Evolutionary conservation across 2,113 vertebrate species (phyloP).

Genomic region (Acrocephalus kingi): DNA sequence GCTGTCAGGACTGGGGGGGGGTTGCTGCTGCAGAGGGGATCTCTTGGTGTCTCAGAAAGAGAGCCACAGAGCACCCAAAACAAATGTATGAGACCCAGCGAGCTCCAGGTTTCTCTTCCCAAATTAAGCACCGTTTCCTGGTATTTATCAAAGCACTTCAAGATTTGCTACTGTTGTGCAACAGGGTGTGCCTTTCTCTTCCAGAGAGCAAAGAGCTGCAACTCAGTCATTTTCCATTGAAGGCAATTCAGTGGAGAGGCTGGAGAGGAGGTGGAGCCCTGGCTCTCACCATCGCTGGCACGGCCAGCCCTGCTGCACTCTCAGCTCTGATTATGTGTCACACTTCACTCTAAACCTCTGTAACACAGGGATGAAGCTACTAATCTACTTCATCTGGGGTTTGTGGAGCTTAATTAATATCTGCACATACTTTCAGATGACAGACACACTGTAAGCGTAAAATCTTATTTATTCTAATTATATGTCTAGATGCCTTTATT

Average conservation of each 20-base stretch:
- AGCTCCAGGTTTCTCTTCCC: neutral
- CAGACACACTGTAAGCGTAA: neutral
- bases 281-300: neutral
- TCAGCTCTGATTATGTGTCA: neutral
- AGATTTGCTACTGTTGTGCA: neutral
- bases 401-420: constrained; percentile 51
- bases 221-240: constrained; percentile 33
- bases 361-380: constrained; percentile 39
- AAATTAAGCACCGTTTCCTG: neutral
- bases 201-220: neutral
- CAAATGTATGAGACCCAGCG: fast-evolving
- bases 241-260: constrained; percentile 21
- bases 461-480: constrained; percentile 38
- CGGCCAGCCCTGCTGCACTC: neutral
- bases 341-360: constrained; percentile 5
- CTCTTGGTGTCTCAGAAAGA: neutral
- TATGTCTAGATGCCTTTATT: constrained; percentile 1
- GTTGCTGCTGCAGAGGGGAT: neutral
- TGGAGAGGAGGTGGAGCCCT: constrained; percentile 42
- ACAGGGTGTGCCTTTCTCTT: constrained; percentile 23
- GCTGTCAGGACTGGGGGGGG: neutral
- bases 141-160: neutral
- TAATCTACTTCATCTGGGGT: constrained; percentile 54
- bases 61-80: neutral
- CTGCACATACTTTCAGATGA: neutral